Conservation (phyloP, 1,140 invertebrate species). For the Ditylenchus dipsaci region DNA sequence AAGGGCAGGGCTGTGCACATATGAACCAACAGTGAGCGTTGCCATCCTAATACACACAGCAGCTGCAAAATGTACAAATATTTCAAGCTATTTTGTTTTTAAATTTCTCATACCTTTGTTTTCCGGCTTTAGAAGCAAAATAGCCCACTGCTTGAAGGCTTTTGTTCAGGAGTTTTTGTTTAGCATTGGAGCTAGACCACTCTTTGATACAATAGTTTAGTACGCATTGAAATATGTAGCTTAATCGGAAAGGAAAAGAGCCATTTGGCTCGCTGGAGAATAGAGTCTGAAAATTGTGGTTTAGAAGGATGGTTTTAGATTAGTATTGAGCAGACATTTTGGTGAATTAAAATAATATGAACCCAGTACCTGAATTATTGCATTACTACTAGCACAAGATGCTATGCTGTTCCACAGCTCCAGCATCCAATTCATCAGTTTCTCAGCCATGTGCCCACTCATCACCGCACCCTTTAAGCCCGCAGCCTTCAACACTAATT, state of each 20-base stretch:
- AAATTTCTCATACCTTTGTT: neutral
- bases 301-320: too few relatives aligned
- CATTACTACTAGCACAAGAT: too few relatives aligned
- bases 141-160: neutral
- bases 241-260: neutral
- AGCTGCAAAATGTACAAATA: neutral
- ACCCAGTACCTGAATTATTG: too few relatives aligned
- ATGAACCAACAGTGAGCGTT: slow-evolving; percentile 6
- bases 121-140: neutral
- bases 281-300: too few relatives aligned
- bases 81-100: too few relatives aligned
- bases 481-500: too few relatives aligned
- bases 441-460: too few relatives aligned
- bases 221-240: neutral
- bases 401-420: too few relatives aligned
- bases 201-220: neutral
- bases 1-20: slow-evolving; percentile 18
- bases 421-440: too few relatives aligned
- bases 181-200: neutral
- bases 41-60: slow-evolving; percentile 19
- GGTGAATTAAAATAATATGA: too few relatives aligned
- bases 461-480: too few relatives aligned
- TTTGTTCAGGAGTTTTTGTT: neutral
- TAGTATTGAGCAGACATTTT: too few relatives aligned
- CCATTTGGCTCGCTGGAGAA: neutral